Base-by-base conservation (phyloP, 2,888 invertebrate genomes). In the Troides helena region DNA sequence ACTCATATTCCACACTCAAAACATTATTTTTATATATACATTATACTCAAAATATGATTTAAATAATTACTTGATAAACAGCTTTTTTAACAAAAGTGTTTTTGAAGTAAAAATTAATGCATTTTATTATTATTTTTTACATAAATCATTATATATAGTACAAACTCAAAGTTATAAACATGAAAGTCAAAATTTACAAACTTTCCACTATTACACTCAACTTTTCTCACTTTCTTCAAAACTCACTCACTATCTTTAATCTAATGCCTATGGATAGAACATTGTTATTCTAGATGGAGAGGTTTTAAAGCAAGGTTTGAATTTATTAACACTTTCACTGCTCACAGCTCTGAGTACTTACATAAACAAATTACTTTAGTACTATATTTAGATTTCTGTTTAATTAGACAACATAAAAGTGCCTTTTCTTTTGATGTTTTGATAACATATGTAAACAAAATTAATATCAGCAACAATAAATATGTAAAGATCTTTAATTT, bases 271-370 rank as follows among this genome's bases (percentile, higher is more conserved):
- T 39, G 39, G 39, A 46, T 25, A n/a, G 25, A 57, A 65, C 60
- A 69, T 77, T 75, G 76, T 76, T 71, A 71, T 74, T 69, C 72
- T 25, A 65, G 65, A 72, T 43, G 62, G 65, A 71, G 64, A 69
- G 63, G 68, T 67, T 75, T 72, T 77, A 72, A 75, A 69, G 74
- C 64, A 73, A 76, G 68, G 73, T 71, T 69, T 69, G 73, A 73
- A 78, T 73, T 75, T 73, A 76, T 60, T 73, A 30, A 68, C 73
- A 82, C 84, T 85, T 85, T 85, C 85, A 76, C 84, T 72, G 77
- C 77, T 72, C 78, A 77, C 74, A 76, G 66, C 63, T 59, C 39
- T 50, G 43, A 18, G 39, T 30, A 72, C 68, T 58, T 76, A 75
- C 75, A 76, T 70, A 74, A 75, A 76, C 77, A 83, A 81, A 81